Percentiles rank a stretch among this genome's conserved stretches.
phyloP scores from a whole-genome alignment of 2,888 invertebrate species.

The Piscicola geometra region DNA sequence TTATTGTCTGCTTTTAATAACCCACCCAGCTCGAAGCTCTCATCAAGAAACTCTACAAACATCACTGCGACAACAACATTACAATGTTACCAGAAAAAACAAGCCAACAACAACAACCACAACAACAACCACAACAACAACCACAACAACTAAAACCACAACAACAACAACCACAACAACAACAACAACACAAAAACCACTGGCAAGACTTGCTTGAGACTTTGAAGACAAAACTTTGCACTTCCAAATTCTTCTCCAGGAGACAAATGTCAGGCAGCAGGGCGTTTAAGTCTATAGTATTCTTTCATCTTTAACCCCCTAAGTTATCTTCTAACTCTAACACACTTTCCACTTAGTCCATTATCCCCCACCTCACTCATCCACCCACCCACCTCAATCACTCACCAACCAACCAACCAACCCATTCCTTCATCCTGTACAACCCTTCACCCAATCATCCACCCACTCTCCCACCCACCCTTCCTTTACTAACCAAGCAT shows the following conservation, averaged over 20 bases:
- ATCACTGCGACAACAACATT: no score
- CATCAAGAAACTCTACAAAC: background rate
- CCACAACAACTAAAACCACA: background rate
- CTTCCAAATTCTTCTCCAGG: background rate
- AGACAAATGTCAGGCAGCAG: slow-evolving; percentile 10
- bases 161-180: background rate
- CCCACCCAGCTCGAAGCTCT: background rate
- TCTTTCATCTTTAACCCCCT: no score
- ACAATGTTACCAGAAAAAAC: no score
- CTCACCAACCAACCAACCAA: background rate
- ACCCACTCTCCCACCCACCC: background rate
- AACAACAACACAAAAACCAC: background rate
- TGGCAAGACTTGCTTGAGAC: slow-evolving; percentile 7
- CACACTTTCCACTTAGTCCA: no score
- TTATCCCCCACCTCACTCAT: no score
- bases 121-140: no score
- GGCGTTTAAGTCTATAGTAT: background rate
- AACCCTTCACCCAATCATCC: no score
- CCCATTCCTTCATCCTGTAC: no score
- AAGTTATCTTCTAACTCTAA: no score
- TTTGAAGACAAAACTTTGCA: slow-evolving; percentile 13
- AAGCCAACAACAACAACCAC: no score
- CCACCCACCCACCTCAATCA: no score
- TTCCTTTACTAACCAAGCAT: no score
- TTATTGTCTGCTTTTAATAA: background rate